phyloP scores from a whole-genome alignment of 2,797 vertebrate genomes.

The Sebastes elongatus region DNA sequence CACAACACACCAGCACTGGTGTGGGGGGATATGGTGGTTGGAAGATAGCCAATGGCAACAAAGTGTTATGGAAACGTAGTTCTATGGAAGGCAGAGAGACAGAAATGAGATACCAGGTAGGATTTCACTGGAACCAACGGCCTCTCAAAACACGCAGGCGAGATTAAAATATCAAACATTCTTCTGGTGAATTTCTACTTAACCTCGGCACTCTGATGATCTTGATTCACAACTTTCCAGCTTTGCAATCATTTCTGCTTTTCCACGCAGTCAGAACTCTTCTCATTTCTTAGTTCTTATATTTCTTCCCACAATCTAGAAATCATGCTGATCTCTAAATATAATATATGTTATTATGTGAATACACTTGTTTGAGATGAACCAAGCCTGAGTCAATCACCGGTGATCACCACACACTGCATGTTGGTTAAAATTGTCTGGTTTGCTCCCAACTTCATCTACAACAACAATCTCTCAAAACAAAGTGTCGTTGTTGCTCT shows the following conservation, averaged over 20 bases:
- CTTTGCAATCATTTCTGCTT: background rate
- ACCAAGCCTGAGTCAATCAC: background rate
- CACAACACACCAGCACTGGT: background rate
- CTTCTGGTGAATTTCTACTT: background rate
- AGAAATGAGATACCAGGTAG: background rate
- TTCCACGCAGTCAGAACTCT: background rate
- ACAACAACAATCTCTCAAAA: background rate
- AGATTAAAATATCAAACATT: background rate
- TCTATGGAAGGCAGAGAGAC: constrained; percentile 23
- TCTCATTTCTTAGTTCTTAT: no score
- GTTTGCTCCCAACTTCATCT: background rate
- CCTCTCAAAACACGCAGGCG: background rate
- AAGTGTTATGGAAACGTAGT: background rate
- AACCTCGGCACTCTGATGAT: background rate
- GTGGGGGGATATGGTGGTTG: background rate
- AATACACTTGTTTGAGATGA: background rate
- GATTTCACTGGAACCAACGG: constrained; percentile 1
- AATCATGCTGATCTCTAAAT: background rate
- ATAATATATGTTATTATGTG: background rate
- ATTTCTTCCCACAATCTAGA: background rate
- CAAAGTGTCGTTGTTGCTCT: background rate
- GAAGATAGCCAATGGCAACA: background rate
- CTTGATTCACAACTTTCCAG: background rate
- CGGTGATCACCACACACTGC: background rate
- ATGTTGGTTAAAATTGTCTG: background rate